These are phyloP conservation scores for Tiliqua scincoides DNA, from an alignment of 2,113 vertebrate species.

Conservation along the genomic window DNA sequence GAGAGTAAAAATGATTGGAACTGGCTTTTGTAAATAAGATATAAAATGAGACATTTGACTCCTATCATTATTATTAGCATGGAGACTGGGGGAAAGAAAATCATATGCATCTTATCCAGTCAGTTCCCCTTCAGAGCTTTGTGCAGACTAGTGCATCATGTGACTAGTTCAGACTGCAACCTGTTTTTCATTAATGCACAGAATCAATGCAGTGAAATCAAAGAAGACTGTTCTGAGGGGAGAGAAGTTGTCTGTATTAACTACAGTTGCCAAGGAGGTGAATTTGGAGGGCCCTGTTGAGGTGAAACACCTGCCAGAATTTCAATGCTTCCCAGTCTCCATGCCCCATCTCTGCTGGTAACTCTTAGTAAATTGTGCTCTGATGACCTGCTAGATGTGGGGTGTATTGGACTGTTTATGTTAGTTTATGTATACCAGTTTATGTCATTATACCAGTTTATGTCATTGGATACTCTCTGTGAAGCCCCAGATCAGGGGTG, in stretches of 20 bases:
- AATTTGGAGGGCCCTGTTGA: not conserved
- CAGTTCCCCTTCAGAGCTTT: slow-evolving; percentile 1
- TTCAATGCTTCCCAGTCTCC: not conserved
- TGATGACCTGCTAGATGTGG: no score
- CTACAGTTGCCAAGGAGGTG: slow-evolving; percentile 14
- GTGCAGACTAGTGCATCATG: not conserved
- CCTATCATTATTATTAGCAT: slow-evolving; percentile 9
- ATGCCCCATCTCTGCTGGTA: not conserved
- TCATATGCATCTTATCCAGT: not conserved
- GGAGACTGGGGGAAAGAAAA: slow-evolving; percentile 24
- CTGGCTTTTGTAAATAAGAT: slow-evolving; percentile 31
- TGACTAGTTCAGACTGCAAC: not conserved
- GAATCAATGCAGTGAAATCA: slow-evolving; percentile 23
- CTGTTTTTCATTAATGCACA: slow-evolving; percentile 28
- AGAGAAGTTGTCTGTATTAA: not conserved
- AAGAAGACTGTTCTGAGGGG: not conserved
- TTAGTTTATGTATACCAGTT: no score
- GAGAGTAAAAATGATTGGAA: slow-evolving; percentile 39
- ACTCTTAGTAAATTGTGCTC: not conserved
- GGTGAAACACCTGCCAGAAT: not conserved
- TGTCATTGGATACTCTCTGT: no score
- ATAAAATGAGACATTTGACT: slow-evolving; percentile 24
- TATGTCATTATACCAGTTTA: no score
- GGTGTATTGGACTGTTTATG: no score
- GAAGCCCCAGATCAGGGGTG: no score